Conservation (phyloP, 2,888 invertebrate species). For the Xestia ashworthii region DNA sequence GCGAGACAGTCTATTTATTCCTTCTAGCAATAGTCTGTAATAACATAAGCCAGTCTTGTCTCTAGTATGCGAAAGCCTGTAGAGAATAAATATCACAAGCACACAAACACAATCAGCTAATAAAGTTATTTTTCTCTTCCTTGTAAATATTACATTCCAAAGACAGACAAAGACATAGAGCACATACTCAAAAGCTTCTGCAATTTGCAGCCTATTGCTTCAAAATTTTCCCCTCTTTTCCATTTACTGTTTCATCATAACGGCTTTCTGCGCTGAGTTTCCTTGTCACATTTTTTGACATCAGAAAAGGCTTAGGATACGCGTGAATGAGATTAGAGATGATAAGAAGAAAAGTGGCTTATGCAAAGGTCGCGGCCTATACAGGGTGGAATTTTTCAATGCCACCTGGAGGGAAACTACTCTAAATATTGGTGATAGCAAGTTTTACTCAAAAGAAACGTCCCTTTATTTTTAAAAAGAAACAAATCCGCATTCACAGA, state of each 20-base stretch:
- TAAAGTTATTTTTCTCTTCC: neutral
- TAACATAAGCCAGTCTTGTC: too few relatives aligned
- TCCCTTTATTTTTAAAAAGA: too few relatives aligned
- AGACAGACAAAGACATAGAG: neutral
- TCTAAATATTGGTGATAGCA: too few relatives aligned
- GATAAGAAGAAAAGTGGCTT: constrained; percentile 30
- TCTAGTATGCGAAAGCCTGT: too few relatives aligned
- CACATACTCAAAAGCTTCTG: neutral
- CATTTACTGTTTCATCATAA: neutral
- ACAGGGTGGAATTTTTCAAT: too few relatives aligned
- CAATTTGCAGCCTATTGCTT: neutral
- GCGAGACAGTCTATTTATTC: too few relatives aligned
- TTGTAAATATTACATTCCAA: neutral
- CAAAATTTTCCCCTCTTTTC: neutral
- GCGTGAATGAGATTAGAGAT: constrained; percentile 22
- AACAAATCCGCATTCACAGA: too few relatives aligned
- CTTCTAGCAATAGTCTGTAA: too few relatives aligned
- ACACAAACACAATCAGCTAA: neutral
- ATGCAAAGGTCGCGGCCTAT: constrained; percentile 8
- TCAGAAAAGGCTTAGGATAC: constrained; percentile 37
- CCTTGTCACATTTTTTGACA: neutral
- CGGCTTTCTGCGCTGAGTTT: neutral
- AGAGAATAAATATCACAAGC: neutral
- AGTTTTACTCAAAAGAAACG: too few relatives aligned
- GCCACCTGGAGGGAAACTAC: too few relatives aligned